These are phyloP conservation scores for Acipenser transmontanus DNA, from an alignment of 2,797 vertebrate species.

Conservation along the genomic window DNA sequence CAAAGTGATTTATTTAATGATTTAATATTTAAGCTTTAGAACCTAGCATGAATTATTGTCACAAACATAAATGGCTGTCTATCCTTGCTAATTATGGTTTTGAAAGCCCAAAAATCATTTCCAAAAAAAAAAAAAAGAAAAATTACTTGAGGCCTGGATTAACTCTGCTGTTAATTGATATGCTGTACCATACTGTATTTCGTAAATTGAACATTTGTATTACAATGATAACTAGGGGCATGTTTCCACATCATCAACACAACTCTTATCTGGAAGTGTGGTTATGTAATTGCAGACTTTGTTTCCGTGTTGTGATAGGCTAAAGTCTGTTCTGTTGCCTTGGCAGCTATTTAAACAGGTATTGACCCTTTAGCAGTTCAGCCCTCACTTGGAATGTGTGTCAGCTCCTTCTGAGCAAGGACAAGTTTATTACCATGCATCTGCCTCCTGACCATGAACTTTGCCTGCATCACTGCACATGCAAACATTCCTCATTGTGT, in stretches of 20 bases:
- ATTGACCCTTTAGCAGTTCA: not conserved
- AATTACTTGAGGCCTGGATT: too few species aligned
- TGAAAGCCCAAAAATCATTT: too few species aligned
- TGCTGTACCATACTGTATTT: not conserved
- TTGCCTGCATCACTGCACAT: too few species aligned
- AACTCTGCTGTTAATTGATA: too few species aligned
- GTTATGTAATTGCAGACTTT: not conserved
- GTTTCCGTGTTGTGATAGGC: not conserved
- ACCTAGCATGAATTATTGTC: too few species aligned
- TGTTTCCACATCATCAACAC: not conserved
- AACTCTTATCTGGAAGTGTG: not conserved
- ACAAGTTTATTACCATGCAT: not conserved
- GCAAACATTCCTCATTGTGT: too few species aligned
- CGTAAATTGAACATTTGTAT: not conserved
- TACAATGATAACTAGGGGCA: not conserved
- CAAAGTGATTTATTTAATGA: too few species aligned
- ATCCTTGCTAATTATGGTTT: too few species aligned
- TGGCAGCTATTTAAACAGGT: not conserved
- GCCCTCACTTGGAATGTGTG: not conserved
- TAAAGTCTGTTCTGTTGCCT: constrained; percentile 1
- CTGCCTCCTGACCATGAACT: too few species aligned
- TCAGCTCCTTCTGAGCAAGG: not conserved
- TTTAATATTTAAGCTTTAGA: too few species aligned
- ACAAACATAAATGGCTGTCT: too few species aligned
- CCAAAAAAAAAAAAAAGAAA: too few species aligned